A percentile compares a stretch with the other conserved stretches of the same genome.
These are phyloP conservation scores for Lanius collurio DNA, from an alignment of 2,113 vertebrate species.

Conservation along the genomic window DNA sequence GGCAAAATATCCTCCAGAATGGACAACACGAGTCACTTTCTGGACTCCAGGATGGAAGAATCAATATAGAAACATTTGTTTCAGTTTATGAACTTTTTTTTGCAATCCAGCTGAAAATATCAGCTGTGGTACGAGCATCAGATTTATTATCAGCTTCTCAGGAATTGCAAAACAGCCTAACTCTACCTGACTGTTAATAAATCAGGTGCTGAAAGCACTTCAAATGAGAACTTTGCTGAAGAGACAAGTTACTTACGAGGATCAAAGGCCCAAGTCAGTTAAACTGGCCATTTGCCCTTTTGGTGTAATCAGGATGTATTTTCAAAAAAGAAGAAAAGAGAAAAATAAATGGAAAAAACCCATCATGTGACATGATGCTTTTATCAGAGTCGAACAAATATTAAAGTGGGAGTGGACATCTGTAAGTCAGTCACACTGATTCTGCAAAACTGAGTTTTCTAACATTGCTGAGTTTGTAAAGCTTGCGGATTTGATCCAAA, in stretches of 20 bases:
- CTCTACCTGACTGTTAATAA: slow-evolving; percentile 57
- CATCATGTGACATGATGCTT: background rate
- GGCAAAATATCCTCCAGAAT: slow-evolving; percentile 30
- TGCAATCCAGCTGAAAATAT: slow-evolving; percentile 35
- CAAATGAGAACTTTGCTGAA: slow-evolving; percentile 44
- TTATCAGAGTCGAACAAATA: background rate
- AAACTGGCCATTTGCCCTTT: slow-evolving; percentile 31
- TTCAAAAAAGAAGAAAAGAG: background rate
- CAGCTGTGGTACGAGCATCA: slow-evolving; percentile 53
- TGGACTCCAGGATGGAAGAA: background rate
- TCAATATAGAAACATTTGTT: slow-evolving; percentile 51
- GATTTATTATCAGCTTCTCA: slow-evolving; percentile 67
- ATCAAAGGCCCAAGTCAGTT: slow-evolving; percentile 15
- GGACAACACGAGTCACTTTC: background rate
- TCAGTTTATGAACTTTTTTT: slow-evolving; percentile 44
- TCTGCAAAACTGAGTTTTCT: background rate
- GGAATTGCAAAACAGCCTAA: slow-evolving; percentile 25
- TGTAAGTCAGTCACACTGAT: background rate
- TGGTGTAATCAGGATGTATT: background rate
- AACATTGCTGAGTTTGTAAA: background rate
- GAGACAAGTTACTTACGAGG: slow-evolving; percentile 4
- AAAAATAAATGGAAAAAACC: background rate
- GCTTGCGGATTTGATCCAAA: background rate
- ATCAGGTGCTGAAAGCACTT: slow-evolving; percentile 62
- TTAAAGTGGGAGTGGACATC: background rate